Base-by-base conservation (phyloP, 1,140 invertebrate genomes). In the Drosophila rhopaloa region DNA sequence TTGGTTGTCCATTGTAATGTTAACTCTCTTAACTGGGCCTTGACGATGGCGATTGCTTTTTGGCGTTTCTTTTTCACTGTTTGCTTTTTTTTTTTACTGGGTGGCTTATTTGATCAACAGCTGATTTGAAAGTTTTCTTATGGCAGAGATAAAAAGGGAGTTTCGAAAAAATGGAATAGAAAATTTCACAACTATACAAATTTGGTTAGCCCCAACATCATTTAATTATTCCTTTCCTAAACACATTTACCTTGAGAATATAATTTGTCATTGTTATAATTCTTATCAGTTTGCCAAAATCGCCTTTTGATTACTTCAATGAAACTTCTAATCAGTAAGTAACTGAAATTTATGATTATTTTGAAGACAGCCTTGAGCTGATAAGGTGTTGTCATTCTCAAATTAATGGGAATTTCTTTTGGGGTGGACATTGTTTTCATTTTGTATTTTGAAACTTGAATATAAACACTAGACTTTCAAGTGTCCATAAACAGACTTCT, bases 1-100 rank as follows among this genome's bases (percentile, higher is more conserved):
- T 54, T 44, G 74, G 54, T 47, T 63, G 66, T 56, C 60, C 74
- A 76, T 67, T 75, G 72, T 71, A 70, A 68, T 70, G 67, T 71
- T 71, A 57, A 71, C 81, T 62, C 79, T 85, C 32, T 86, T 71
- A 86, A 88, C 83, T 86, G 82, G 83, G 83, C 83, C 82, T 82
- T 86, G 83, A 76, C 79, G 83, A 60, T 65, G 55, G 50, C 46
- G 56, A 24, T 59, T 37, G 75, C 40, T 67, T 59, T 65, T 37
- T 58, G 35, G 46, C 53, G 63, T 83, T 82, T 83, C 41, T 67
- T 58, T 68, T 58, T 67, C 19, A 66, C 54, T 62, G 48, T 76
- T 60, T 81, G 40, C 76, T 37, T 82, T 40, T 16, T 47, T 65
- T 59, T 58, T 62, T 47, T 51, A 63, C 58, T 43, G 51, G 13